Base-by-base conservation (phyloP, 2,888 invertebrate genomes). In the Drosophila antonietae region DNA sequence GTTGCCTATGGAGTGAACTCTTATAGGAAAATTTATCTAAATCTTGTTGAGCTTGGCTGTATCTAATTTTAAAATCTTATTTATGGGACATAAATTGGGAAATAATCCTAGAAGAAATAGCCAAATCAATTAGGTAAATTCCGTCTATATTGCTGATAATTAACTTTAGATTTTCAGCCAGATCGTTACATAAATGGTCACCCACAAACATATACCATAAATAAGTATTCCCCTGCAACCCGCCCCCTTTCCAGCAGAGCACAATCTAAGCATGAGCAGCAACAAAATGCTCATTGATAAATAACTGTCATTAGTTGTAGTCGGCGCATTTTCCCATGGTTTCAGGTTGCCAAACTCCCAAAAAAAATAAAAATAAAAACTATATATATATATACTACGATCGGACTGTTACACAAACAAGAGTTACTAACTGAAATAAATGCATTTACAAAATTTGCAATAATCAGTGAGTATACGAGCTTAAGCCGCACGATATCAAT, bases 221-320 rank as follows among this genome's bases (percentile, higher is more conserved):
- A 52, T 41, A 33, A n/a, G 4, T 41, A 15, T 2, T 14, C 15
- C 53, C 12, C 35, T 23, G 10, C 8, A 4, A 0, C 33, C 28
- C 46, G 10, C 20, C 12, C 14, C n/a, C n/a, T 23, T 23, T 15
- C 53, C 31, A 12, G 6, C 31, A 12, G 6, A 8, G 12, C 4
- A 63, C 35, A 39, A 65, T 28, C 57, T 65, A 23, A 46, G 20
- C 51, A 52, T 20, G 60, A 37, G 20, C 60, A 31, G 41, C 56
- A 37, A 68, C 52, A 67, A 68, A 71, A 65, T 64, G 60, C 64
- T 70, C 75, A 85, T 80, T 86, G 88, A 86, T 82, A 78, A 86
- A 86, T 88, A 81, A 86, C 78, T 81, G 75, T 78, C 83, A 86
- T 86, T 86, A 85, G 73, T 56, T 52, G 44, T 51, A 51, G 58